A percentile compares a stretch with the other conserved stretches of the same genome.
Conservation (phyloP, 92 coral and sea anemone species). For the Micromussa lordhowensis region DNA sequence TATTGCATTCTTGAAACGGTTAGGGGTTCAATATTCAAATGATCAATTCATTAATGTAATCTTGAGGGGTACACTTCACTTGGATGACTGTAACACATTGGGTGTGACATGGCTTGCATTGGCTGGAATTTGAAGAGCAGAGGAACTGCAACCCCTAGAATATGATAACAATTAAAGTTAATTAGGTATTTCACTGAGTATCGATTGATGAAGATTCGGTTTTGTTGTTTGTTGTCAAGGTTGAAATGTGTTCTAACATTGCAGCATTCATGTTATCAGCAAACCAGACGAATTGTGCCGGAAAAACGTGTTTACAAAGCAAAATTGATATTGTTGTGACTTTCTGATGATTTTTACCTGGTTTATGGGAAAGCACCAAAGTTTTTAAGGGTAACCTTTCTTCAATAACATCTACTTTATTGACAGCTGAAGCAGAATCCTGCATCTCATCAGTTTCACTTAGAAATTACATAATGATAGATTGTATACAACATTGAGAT, state of each 20-base stretch:
- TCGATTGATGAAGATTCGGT: neutral
- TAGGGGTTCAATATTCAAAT: too few species aligned
- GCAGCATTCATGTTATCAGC: neutral
- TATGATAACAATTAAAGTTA: neutral
- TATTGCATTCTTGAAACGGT: too few species aligned
- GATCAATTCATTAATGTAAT: too few species aligned
- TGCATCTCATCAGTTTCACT: too few species aligned
- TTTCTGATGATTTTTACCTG: constrained; percentile 12
- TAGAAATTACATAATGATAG: too few species aligned
- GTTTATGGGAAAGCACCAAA: constrained; percentile 19
- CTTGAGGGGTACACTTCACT: too few species aligned
- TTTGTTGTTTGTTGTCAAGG: constrained; percentile 5
- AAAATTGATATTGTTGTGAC: constrained; percentile 21
- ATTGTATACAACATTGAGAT: neutral
- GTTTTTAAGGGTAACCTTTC: constrained; percentile 3
- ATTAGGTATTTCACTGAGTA: constrained; percentile 5
- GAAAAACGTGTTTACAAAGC: neutral
- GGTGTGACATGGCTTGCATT: constrained; percentile 10
- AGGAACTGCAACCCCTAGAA: constrained; percentile 8
- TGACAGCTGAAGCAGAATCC: too few species aligned
- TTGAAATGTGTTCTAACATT: neutral
- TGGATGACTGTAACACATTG: too few species aligned
- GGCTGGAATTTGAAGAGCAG: constrained; percentile 19
- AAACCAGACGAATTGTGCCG: neutral
- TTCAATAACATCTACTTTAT: too few species aligned